Evolutionary conservation across 1,140 invertebrate species (phyloP).

Genomic region (Cherax quadricarinatus): DNA sequence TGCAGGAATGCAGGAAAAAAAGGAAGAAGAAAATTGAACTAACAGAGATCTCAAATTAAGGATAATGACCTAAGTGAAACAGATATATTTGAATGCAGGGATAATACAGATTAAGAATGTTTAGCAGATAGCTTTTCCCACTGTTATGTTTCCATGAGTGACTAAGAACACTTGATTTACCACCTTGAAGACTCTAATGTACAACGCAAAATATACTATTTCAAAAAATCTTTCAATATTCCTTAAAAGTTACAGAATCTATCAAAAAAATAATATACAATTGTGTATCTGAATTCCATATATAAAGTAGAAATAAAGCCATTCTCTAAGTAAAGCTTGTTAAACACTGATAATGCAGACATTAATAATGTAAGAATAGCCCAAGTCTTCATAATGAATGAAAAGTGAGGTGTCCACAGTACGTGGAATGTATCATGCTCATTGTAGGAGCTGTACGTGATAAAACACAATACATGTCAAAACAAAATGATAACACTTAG

Average conservation of each 20-base stretch:
- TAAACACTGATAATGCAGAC: neutral
- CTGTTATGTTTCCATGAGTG: too few relatives aligned
- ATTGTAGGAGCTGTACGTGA: neutral
- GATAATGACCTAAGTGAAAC: too few relatives aligned
- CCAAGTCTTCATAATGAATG: neutral
- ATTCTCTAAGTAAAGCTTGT: neutral
- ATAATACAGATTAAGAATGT: too few relatives aligned
- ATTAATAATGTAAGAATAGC: neutral
- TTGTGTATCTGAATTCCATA: neutral
- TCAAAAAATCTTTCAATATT: neutral
- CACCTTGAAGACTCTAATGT: too few relatives aligned
- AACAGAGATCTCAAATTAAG: too few relatives aligned
- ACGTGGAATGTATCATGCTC: neutral
- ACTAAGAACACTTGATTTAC: too few relatives aligned
- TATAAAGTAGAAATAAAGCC: neutral
- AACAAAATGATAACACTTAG: constrained; percentile 6
- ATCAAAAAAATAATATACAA: too few relatives aligned
- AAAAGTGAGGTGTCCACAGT: neutral
- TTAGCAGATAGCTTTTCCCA: too few relatives aligned
- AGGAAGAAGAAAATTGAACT: too few relatives aligned
- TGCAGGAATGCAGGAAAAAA: too few relatives aligned
- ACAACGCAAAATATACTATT: too few relatives aligned
- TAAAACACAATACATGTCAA: neutral
- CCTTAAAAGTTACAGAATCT: neutral
- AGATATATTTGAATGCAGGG: too few relatives aligned